These are phyloP conservation scores for Netelia fuscicornis DNA, from an alignment of 2,888 invertebrate genomes.

Conservation along the genomic window DNA sequence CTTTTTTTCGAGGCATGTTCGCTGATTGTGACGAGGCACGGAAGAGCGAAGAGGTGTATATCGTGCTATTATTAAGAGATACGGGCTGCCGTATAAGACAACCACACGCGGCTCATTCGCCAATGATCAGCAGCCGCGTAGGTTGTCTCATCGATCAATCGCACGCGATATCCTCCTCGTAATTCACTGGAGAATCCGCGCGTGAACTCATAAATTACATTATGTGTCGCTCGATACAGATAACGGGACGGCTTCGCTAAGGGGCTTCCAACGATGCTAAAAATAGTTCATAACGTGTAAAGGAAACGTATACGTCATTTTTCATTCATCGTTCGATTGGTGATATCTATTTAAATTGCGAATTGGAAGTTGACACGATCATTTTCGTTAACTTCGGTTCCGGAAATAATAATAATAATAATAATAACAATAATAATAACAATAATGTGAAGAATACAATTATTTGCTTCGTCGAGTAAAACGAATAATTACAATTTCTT, in stretches of 20 bases:
- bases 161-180: slow-evolving; percentile 19
- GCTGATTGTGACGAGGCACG: neutral
- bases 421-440: neutral
- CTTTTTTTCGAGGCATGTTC: neutral
- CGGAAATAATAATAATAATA: neutral
- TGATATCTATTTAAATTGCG: no score
- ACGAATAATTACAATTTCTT: neutral
- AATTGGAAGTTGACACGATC: no score
- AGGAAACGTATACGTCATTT: neutral
- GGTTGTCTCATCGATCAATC: slow-evolving; percentile 46
- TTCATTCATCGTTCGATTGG: neutral
- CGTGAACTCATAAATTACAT: slow-evolving; percentile 21
- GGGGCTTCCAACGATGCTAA: slow-evolving; percentile 17
- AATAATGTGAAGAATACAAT: neutral
- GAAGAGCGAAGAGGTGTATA: neutral
- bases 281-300: slow-evolving; percentile 9
- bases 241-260: neutral
- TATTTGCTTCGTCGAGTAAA: neutral
- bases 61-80: slow-evolving; percentile 19
- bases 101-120: neutral
- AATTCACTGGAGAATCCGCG: slow-evolving; percentile 10
- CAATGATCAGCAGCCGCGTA: slow-evolving; percentile 28
- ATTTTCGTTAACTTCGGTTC: no score
- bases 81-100: slow-evolving; percentile 4
- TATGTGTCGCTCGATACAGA: slow-evolving; percentile 11